Conservation (phyloP, 2,797 vertebrate species). For the Tamandua tetradactyla region DNA sequence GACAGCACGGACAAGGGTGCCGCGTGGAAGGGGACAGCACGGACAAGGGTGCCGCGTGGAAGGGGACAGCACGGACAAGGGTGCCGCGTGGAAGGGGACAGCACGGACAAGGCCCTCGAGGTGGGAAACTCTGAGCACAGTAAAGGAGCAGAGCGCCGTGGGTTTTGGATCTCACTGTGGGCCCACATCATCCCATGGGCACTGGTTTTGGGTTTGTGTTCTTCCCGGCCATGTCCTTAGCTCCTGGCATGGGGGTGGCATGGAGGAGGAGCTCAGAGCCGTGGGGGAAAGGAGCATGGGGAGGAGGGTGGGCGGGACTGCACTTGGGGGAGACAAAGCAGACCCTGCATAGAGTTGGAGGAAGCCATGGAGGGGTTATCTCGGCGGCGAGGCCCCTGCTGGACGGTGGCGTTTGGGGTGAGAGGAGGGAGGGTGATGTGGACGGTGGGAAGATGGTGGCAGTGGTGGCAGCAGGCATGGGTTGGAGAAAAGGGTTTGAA, state of each 20-base stretch:
- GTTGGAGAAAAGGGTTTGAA: too few relatives aligned
- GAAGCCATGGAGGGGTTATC: neutral
- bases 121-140: fast-evolving
- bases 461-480: fast-evolving
- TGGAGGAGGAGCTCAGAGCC: fast-evolving
- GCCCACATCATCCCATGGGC: fast-evolving
- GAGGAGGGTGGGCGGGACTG: neutral
- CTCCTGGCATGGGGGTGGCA: neutral
- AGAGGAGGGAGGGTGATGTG: fast-evolving
- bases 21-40: fast-evolving
- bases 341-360: fast-evolving
- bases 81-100: fast-evolving
- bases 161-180: neutral
- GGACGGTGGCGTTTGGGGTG: fast-evolving
- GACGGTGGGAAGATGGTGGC: neutral
- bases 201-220: fast-evolving
- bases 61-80: too few relatives aligned
- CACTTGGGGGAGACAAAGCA: fast-evolving
- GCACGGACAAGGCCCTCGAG: fast-evolving
- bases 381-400: neutral
- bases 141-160: neutral
- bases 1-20: too few relatives aligned
- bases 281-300: too few relatives aligned
- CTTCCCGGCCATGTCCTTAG: neutral
- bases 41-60: too few relatives aligned